Conservation (phyloP, 92 coral and sea anemone species). For the Diadumene lineata region DNA sequence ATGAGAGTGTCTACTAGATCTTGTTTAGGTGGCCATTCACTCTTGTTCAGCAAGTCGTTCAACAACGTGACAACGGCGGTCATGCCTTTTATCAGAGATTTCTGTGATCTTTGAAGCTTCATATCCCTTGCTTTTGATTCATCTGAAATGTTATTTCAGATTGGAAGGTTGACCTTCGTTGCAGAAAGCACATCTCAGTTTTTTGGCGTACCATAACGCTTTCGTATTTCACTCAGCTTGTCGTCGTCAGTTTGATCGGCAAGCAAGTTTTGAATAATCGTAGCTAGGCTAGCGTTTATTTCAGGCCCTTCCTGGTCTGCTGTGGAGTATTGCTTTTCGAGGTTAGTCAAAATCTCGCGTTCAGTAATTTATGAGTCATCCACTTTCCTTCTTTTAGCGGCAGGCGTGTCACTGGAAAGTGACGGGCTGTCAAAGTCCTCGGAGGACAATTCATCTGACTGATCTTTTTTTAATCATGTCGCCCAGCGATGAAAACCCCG, state of each 20-base stretch:
- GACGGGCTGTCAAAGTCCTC: constrained; percentile 4
- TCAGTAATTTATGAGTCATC: constrained; percentile 5
- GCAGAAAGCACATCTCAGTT: constrained; percentile 27
- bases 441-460: background rate
- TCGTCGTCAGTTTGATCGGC: constrained; percentile 36
- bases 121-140: constrained; percentile 33
- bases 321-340: background rate
- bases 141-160: constrained; percentile 35
- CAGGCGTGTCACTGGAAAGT: constrained; percentile 9
- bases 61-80: constrained; percentile 32
- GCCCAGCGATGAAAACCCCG: constrained; percentile 10
- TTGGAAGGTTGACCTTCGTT: constrained; percentile 29
- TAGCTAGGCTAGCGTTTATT: constrained; percentile 30
- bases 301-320: constrained; percentile 27
- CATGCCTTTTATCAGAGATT: constrained; percentile 40
- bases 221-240: constrained; percentile 32
- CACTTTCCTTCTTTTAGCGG: constrained; percentile 23
- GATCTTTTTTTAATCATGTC: constrained; percentile 6
- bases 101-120: constrained; percentile 37
- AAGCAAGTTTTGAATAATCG: constrained; percentile 27
- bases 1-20: constrained; percentile 24
- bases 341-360: background rate
- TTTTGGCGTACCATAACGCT: constrained; percentile 24
- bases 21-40: constrained; percentile 17
- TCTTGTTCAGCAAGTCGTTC: constrained; percentile 18